Conservation (phyloP, 1,140 invertebrate species). For the Bombus picipes region DNA sequence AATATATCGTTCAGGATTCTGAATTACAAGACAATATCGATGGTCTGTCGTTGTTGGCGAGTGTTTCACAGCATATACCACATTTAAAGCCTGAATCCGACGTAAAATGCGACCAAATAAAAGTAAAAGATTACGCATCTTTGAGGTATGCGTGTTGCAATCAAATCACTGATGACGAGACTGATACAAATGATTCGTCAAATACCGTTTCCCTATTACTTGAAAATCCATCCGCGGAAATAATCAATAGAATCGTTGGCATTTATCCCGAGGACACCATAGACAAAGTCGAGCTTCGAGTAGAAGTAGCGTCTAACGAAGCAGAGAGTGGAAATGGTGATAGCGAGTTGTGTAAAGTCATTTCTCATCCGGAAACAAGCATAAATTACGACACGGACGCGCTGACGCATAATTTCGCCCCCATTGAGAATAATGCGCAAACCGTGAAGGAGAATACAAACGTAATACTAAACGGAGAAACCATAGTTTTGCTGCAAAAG, state of each 20-base stretch:
- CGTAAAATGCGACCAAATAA: conserved; percentile 66
- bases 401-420: conserved; percentile 60
- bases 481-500: conserved; percentile 77
- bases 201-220: conserved; percentile 53
- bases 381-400: conserved; percentile 61
- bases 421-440: conserved; percentile 59
- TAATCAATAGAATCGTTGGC: conserved; percentile 65
- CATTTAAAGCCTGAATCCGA: conserved; percentile 51
- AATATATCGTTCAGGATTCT: conserved; percentile 59
- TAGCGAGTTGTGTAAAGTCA: conserved; percentile 36
- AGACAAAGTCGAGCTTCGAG: conserved; percentile 73
- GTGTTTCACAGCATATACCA: conserved; percentile 73
- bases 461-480: conserved; percentile 80
- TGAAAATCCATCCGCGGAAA: conserved; percentile 58
- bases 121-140: conserved; percentile 75
- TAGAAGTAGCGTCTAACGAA: conserved; percentile 73
- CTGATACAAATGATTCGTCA: conserved; percentile 52
- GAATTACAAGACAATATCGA: conserved; percentile 76
- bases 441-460: conserved; percentile 75
- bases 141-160: conserved; percentile 46
- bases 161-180: conserved; percentile 42
- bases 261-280: conserved; percentile 72
- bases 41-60: conserved; percentile 78
- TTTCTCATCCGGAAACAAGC: conserved; percentile 54
- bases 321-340: conserved; percentile 9